Base-by-base conservation (phyloP, 1,140 invertebrate genomes). In the Hydropsyche tenuis region DNA sequence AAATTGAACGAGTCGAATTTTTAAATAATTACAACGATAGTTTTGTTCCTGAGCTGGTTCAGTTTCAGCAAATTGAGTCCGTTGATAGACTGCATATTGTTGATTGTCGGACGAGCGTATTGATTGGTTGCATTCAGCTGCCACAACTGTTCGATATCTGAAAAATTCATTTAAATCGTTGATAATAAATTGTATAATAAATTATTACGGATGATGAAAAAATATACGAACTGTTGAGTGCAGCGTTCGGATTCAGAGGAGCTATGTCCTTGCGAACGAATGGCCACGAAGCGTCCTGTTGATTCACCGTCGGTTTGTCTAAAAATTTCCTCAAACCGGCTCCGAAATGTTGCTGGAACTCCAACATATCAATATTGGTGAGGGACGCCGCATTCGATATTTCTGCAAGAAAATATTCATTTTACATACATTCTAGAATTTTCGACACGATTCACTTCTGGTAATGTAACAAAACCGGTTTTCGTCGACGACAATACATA, bases 281-380 rank as follows among this genome's bases (percentile, higher is more conserved):
- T 5, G 68, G 25, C 68, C 68, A 70, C 3, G 62, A 27, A 3
- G 43, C 7, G 7, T 70, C 68, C 11, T 16, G 23, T 4, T 27
- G 48, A 4, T 23, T 4, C 1, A 23, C 27, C 23, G 68, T 16
- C 16, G 18, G 45, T 42, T 69, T 42, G 66, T 16, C 45, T 14
- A 69, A 25, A 9, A 69, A 25, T 18, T 69, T 69, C 23, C 46
- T 69, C 66, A 69, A 51, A 18, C 66, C 66, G 18, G 45, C 66
- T 23, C 66, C 66, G 45, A 69, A 69, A 1, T 69, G 66, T 16
- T 68, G 37, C 23, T 65, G 63, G 7, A 65, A 42, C 6, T 69
- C 66, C 20, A 51, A 23, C 9, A 22, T 69, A 1, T 69, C 66
- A 5, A 69, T 51, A 42, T 69, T 51, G 3, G 66, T 6, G 14